Conservation (phyloP, 2,888 invertebrate species). For the Melieria picta region DNA sequence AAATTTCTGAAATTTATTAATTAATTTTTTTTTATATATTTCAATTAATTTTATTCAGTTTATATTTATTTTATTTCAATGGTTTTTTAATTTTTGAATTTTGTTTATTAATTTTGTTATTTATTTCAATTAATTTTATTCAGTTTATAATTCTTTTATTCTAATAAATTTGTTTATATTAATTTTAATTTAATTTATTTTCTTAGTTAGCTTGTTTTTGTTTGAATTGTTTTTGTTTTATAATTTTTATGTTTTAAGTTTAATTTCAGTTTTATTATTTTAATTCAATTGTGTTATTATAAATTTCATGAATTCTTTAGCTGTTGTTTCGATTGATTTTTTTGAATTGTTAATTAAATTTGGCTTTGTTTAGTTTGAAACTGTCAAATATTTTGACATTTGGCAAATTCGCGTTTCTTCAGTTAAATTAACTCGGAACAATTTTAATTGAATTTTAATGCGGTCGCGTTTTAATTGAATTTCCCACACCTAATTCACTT, state of each 20-base stretch:
- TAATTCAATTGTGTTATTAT: not conserved
- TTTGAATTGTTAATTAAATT: too few species aligned
- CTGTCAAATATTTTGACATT: too few species aligned
- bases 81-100: not conserved
- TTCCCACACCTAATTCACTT: too few species aligned
- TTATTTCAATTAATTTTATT: not conserved
- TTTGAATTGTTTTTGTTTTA: not conserved
- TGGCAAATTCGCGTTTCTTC: too few species aligned
- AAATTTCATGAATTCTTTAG: not conserved
- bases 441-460: too few species aligned
- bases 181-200: not conserved
- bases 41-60: conserved; percentile 10
- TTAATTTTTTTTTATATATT: not conserved
- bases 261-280: not conserved
- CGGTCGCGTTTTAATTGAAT: too few species aligned
- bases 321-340: too few species aligned
- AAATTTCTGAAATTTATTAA: too few species aligned
- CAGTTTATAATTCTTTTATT: not conserved
- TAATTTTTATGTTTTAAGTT: not conserved
- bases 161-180: not conserved
- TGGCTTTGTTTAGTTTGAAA: too few species aligned
- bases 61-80: not conserved
- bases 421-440: too few species aligned
- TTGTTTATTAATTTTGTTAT: not conserved
- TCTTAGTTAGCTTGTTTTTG: not conserved